Conservation (phyloP, 2,888 invertebrate genomes). For the Macrophya annulata region DNA sequence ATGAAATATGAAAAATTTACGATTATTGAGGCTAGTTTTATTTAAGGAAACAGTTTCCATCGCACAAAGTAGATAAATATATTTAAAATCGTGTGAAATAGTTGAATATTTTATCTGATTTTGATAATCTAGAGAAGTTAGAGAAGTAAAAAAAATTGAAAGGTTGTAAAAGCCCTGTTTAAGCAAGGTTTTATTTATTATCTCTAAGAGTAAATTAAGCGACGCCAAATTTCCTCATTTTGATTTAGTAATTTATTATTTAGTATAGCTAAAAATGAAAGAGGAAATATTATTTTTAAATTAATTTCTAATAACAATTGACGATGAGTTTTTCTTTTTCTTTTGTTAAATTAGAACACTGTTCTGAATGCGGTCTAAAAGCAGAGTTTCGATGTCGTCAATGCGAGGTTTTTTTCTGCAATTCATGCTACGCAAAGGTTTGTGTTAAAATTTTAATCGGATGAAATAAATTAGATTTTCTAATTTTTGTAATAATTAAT, state of each 20-base stretch:
- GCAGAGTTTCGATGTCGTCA: slow-evolving; percentile 69
- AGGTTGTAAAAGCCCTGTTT: not conserved
- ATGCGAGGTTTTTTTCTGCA: slow-evolving; percentile 71
- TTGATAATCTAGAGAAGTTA: not conserved
- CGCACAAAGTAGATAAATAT: not conserved
- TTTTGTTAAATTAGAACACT: slow-evolving; percentile 65
- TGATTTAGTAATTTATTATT: not conserved
- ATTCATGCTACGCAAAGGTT: slow-evolving; percentile 73
- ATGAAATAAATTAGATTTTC: slow-evolving; percentile 19
- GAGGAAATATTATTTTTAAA: not conserved
- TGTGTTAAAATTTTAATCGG: slow-evolving; percentile 36
- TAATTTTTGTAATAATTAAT: slow-evolving; percentile 45
- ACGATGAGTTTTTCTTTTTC: slow-evolving; percentile 20
- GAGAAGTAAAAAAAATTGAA: not conserved
- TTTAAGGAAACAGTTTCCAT: not conserved
- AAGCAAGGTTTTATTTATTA: not conserved
- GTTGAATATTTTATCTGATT: not conserved
- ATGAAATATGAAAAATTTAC: not conserved
- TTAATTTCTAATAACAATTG: not conserved
- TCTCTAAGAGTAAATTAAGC: not conserved
- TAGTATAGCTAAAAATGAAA: not conserved
- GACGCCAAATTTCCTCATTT: too few species aligned
- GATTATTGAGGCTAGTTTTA: not conserved
- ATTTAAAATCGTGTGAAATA: not conserved
- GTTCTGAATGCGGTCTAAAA: slow-evolving; percentile 69